phyloP scores from a whole-genome alignment of 2,888 invertebrate genomes.

The Drosophila paramelanica region DNA sequence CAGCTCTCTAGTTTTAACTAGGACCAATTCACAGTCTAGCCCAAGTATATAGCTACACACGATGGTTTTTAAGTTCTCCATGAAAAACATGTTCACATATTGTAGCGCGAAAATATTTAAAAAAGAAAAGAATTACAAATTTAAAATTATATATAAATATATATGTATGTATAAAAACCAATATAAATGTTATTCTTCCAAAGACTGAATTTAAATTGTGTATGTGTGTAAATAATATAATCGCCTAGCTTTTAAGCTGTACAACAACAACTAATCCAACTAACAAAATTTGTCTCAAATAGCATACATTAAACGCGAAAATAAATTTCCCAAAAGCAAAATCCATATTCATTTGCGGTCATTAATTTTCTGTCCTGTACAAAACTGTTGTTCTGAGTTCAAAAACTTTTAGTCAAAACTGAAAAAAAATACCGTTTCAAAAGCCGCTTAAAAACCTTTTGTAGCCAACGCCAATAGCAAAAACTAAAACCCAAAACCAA shows the following conservation, averaged over 20 bases:
- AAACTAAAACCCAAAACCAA: conserved; percentile 16
- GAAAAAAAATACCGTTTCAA: not conserved
- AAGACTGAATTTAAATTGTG: conserved; percentile 83
- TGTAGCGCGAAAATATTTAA: conserved; percentile 14
- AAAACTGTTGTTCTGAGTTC: not conserved
- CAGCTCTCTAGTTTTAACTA: conserved; percentile 26
- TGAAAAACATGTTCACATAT: conserved; percentile 12
- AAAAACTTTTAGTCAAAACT: conserved; percentile 11
- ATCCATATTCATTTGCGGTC: not conserved
- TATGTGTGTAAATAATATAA: conserved; percentile 77
- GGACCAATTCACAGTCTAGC: conserved; percentile 48
- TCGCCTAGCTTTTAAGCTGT: conserved; percentile 42
- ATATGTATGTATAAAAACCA: conserved; percentile 47
- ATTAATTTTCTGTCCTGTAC: not conserved
- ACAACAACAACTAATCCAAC: conserved; percentile 24
- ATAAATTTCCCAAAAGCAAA: conserved; percentile 2
- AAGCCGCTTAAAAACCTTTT: conserved; percentile 23
- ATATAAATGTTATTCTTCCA: conserved; percentile 83
- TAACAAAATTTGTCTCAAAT: conserved; percentile 4
- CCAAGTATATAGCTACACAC: conserved; percentile 5
- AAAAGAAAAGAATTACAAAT: conserved; percentile 2
- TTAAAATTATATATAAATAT: conserved; percentile 11
- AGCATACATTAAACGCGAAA: conserved; percentile 8
- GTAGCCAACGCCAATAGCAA: conserved; percentile 40
- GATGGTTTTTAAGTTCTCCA: conserved; percentile 3